Percentiles rank a stretch among this genome's conserved stretches.
These are phyloP conservation scores for Amphiprion ocellaris DNA, from an alignment of 2,113 vertebrate species.

Conservation along the genomic window DNA sequence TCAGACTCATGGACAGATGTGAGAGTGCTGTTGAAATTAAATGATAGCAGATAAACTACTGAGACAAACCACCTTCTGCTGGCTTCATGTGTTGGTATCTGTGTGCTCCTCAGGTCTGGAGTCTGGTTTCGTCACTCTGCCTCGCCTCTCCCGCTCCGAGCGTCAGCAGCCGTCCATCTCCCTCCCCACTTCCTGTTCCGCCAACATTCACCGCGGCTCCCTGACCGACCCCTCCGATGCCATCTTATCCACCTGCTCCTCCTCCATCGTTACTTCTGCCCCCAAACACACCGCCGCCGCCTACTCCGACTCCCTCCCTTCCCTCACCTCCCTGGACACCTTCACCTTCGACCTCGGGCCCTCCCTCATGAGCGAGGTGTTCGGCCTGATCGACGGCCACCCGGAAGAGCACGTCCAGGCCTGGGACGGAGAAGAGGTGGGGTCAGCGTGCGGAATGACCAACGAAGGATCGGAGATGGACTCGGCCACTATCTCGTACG, in stretches of 20 bases:
- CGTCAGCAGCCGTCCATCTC: conserved; percentile 82
- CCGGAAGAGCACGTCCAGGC: conserved; percentile 36
- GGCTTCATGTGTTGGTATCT: background rate
- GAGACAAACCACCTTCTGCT: background rate
- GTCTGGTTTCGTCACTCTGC: conserved; percentile 94
- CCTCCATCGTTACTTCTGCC: conserved; percentile 82
- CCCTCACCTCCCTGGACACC: conserved; percentile 91
- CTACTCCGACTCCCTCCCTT: conserved; percentile 81
- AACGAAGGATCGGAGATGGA: conserved; percentile 76
- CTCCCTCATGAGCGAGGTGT: conserved; percentile 95
- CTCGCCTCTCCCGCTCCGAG: conserved; percentile 90
- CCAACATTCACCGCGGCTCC: conserved; percentile 75
- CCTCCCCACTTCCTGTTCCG: conserved; percentile 68
- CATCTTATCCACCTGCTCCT: conserved; percentile 80
- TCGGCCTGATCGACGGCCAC: conserved; percentile 87
- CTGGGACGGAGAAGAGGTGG: conserved; percentile 72
- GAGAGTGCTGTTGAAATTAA: background rate
- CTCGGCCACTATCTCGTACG: conserved; percentile 77
- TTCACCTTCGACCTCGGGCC: conserved; percentile 96
- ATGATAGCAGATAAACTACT: background rate
- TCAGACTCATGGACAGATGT: background rate
- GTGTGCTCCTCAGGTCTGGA: conserved; percentile 86
- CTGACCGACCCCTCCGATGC: conserved; percentile 71
- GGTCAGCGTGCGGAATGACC: conserved; percentile 59
- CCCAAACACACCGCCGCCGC: conserved; percentile 42